Evolutionary conservation across 1,140 invertebrate genomes (phyloP).

Genomic region (Drosophila sechellia): DNA sequence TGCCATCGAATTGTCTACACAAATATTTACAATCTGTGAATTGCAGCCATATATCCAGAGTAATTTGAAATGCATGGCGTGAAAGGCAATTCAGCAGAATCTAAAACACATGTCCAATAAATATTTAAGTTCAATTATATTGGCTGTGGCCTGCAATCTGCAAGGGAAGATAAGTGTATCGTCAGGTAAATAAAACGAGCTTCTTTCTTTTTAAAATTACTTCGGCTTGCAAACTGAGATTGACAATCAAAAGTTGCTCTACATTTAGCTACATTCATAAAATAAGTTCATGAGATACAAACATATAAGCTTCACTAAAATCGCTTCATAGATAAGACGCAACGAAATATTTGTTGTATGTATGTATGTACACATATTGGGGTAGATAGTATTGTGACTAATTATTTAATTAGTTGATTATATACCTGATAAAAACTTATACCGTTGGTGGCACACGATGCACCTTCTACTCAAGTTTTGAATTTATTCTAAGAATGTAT

Average conservation of each 20-base stretch:
- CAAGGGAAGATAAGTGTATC: background rate
- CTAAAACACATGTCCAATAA: conserved; percentile 2
- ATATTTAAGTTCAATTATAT: background rate
- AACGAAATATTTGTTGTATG: background rate
- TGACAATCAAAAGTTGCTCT: too few relatives aligned
- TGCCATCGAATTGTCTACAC: conserved; percentile 26
- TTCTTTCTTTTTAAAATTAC: background rate
- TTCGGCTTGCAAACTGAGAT: too few relatives aligned
- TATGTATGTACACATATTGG: too few relatives aligned
- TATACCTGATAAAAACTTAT: too few relatives aligned
- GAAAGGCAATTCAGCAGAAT: background rate
- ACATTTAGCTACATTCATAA: too few relatives aligned
- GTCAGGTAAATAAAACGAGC: background rate
- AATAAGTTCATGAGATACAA: too few relatives aligned
- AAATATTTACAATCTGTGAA: conserved; percentile 49
- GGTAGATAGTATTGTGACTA: too few relatives aligned
- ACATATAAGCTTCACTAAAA: too few relatives aligned
- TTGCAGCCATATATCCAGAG: background rate
- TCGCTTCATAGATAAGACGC: background rate
- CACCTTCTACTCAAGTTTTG: too few relatives aligned
- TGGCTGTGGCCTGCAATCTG: background rate
- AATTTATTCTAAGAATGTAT: too few relatives aligned
- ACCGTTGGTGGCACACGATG: too few relatives aligned
- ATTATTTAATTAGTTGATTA: too few relatives aligned
- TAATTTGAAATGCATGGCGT: background rate